Base-by-base conservation (phyloP, 2,113 vertebrate species). In the Oxygymnocypris stewartii region DNA sequence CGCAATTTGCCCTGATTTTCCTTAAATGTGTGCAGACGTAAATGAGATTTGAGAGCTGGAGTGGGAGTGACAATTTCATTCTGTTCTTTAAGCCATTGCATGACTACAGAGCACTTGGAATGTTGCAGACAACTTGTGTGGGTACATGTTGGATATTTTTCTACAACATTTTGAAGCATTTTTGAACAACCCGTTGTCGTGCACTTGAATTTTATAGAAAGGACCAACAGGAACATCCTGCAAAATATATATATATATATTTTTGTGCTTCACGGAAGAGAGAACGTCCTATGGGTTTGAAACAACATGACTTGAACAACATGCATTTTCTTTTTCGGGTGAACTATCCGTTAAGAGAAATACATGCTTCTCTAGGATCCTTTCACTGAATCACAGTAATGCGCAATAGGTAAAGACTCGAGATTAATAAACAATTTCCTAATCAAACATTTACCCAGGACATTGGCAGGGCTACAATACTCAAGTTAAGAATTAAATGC, bases 311-410 rank as follows among this genome's bases (percentile, higher is more conserved):
- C 31, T 3, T 35, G 35, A 9, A 28, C 12, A 31, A 65, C 2
- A 28, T 6, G 14, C 11, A 61, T n/a, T 23, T 23, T 8, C 2
- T 59, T 71, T 73, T 40, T 73, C 8, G 18, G 35, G 8, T 73
- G 18, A 40, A 73, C 69, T 73, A 40, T 23, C 16, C 4, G 6
- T 37, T 71, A 71, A 71, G 67, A 37, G 25, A 67, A 67, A 67
- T n/a, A 31, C 12, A 65, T 28, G 31, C 31, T 71, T 71, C 35
- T 40, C 35, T 40, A 42, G 5, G 18, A 73, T 73, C 8, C 67
- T 71, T 71, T 71, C 35, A 23, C 18, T 42, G 69, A 73, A 23
- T 73, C 18, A 73, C 69, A 73, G 69, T 74, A 74, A 73, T 73
- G 20, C 4, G 20, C 11, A 23, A 74, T 25, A 61, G 10, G 2